Evolutionary conservation across 2,113 vertebrate genomes (phyloP).

Genomic region (Oenanthe melanoleuca): DNA sequence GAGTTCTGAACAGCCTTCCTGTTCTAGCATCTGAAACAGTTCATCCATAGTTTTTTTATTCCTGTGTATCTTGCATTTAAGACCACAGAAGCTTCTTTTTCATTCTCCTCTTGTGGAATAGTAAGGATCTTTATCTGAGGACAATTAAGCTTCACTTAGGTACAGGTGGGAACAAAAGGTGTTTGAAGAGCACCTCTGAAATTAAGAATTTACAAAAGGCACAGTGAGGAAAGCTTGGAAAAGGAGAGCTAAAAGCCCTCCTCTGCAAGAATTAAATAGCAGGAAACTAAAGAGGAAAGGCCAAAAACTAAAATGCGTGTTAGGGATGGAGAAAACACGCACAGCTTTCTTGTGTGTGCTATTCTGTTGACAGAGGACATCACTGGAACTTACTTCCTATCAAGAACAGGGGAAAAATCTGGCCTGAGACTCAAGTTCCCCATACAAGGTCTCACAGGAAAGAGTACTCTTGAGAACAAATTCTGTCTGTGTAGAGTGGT

Average conservation of each 20-base stretch:
- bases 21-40: background rate
- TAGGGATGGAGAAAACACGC: background rate
- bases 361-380: background rate
- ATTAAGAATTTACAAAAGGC: background rate
- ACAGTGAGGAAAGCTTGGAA: background rate
- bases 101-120: background rate
- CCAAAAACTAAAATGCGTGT: background rate
- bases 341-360: background rate
- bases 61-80: background rate
- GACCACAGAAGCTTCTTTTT: background rate
- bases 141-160: background rate
- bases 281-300: background rate
- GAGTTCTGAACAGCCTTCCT: slow-evolving; percentile 31
- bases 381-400: background rate
- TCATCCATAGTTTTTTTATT: background rate
- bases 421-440: background rate
- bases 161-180: background rate
- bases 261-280: background rate
- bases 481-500: background rate
- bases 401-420: background rate
- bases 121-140: background rate
- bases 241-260: background rate
- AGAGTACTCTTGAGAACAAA: background rate
- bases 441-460: background rate
- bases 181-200: background rate